Evolutionary conservation across 2,888 invertebrate genomes (phyloP).

Genomic region (Bellardia bayeri): DNA sequence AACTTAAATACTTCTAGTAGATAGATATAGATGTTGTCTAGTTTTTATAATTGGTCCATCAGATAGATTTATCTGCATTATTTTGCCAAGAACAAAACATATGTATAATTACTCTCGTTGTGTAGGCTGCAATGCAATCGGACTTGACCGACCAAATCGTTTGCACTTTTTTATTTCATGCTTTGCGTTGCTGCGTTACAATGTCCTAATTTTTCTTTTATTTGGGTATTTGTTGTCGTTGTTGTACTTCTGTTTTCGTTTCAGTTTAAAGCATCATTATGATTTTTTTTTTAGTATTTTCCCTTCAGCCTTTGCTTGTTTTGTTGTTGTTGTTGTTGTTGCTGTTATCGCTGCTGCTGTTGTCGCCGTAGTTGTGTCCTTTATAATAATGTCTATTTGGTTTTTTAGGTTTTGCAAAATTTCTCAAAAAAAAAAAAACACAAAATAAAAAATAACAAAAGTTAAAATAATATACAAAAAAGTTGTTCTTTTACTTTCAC

Average conservation of each 20-base stretch:
- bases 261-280: slow-evolving; percentile 45
- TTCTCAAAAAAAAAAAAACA: slow-evolving; percentile 13
- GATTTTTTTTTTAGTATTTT: slow-evolving; percentile 54
- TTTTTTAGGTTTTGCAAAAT: slow-evolving; percentile 36
- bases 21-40: too few relatives aligned
- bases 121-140: not conserved
- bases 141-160: not conserved
- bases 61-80: too few relatives aligned
- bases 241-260: slow-evolving; percentile 8
- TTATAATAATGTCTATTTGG: slow-evolving; percentile 40
- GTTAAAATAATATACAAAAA: slow-evolving; percentile 15
- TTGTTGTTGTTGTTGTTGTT: slow-evolving; percentile 10
- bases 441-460: slow-evolving; percentile 27
- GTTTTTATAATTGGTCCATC: too few relatives aligned
- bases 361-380: slow-evolving; percentile 68
- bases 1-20: too few relatives aligned
- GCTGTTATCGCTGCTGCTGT: slow-evolving; percentile 68
- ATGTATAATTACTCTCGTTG: not conserved
- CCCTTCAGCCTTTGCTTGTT: slow-evolving; percentile 24
- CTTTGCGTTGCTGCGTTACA: slow-evolving; percentile 45
- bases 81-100: too few relatives aligned
- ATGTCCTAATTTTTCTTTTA: slow-evolving; percentile 51
- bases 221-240: slow-evolving; percentile 17
- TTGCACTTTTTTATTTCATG: not conserved
- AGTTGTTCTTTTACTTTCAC: slow-evolving; percentile 52